Evolutionary conservation across 2,888 invertebrate genomes (phyloP).

Genomic region (Protula sp.): DNA sequence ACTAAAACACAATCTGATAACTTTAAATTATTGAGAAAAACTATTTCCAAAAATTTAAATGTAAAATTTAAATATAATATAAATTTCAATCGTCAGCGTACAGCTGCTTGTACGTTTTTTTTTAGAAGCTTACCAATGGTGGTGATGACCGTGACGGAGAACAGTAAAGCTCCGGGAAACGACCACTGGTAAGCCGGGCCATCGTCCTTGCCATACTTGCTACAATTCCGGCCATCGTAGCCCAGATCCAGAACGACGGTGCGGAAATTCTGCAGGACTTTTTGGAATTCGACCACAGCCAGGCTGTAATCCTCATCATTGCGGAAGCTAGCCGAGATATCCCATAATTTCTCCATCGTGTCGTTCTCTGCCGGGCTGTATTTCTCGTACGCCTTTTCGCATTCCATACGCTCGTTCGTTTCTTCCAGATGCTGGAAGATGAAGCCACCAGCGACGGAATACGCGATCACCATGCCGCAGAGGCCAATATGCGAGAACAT

Average conservation of each 20-base stretch:
- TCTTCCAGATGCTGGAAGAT: conserved; percentile 52
- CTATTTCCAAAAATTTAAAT: too few species aligned
- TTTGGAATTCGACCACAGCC: conserved; percentile 1
- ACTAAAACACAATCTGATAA: too few species aligned
- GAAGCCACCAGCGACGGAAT: conserved; percentile 52
- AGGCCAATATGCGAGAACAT: conserved; percentile 52
- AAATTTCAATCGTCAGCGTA: too few species aligned
- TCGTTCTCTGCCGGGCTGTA: conserved; percentile 35
- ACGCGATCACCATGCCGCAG: conserved; percentile 45
- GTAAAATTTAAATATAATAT: too few species aligned
- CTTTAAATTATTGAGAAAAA: too few species aligned
- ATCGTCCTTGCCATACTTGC: conserved; percentile 34
- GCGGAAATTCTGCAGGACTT: conserved; percentile 32
- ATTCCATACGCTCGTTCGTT: conserved; percentile 49
- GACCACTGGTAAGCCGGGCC: conserved; percentile 48
- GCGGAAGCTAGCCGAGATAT: conserved; percentile 15
- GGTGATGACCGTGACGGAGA: conserved; percentile 51
- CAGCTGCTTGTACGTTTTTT: too few species aligned
- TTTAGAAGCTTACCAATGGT: conserved; percentile 43
- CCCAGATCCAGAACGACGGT: conserved; percentile 43
- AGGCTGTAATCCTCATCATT: conserved; percentile 13
- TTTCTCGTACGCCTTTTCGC: conserved; percentile 40
- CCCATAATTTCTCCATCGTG: conserved; percentile 25
- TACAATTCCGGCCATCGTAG: conserved; percentile 46
- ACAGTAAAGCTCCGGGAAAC: conserved; percentile 48